phyloP scores from a whole-genome alignment of 1,140 invertebrate genomes.

The Cydia fagiglandana region DNA sequence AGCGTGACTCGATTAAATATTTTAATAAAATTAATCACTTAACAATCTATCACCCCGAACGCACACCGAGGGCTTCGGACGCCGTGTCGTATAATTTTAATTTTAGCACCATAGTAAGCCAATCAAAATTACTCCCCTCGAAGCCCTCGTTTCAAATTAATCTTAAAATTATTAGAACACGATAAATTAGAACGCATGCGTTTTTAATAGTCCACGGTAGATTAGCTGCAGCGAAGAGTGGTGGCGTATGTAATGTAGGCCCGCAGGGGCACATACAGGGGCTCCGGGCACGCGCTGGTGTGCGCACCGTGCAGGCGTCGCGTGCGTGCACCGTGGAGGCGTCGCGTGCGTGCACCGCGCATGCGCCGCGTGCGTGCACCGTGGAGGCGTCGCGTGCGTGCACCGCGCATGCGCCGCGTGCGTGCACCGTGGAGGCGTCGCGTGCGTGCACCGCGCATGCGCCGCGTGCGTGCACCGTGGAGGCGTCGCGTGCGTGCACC shows the following conservation, averaged over 20 bases:
- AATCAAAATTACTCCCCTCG: slow-evolving; percentile 26
- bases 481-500: too few relatives aligned
- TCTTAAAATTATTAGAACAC: slow-evolving; percentile 26
- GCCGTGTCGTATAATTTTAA: slow-evolving; percentile 31
- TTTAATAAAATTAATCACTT: slow-evolving; percentile 4
- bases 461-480: too few relatives aligned
- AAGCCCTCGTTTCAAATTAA: slow-evolving; percentile 22
- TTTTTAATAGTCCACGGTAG: slow-evolving; percentile 4
- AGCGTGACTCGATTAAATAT: slow-evolving; percentile 45
- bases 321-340: too few relatives aligned
- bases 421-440: too few relatives aligned
- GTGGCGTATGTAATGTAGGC: background rate
- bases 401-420: too few relatives aligned
- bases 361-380: too few relatives aligned
- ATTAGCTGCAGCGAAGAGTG: background rate
- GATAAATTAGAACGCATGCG: slow-evolving; percentile 10
- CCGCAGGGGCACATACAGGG: too few relatives aligned
- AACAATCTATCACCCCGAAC: slow-evolving; percentile 14
- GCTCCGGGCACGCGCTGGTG: background rate
- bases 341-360: too few relatives aligned
- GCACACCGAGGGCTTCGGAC: slow-evolving; percentile 11
- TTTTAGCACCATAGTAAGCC: slow-evolving; percentile 38
- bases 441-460: too few relatives aligned
- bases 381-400: too few relatives aligned
- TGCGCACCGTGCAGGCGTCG: too few relatives aligned